These are phyloP conservation scores for Chaitophorus viminalis DNA, from an alignment of 2,888 invertebrate genomes.

Conservation along the genomic window DNA sequence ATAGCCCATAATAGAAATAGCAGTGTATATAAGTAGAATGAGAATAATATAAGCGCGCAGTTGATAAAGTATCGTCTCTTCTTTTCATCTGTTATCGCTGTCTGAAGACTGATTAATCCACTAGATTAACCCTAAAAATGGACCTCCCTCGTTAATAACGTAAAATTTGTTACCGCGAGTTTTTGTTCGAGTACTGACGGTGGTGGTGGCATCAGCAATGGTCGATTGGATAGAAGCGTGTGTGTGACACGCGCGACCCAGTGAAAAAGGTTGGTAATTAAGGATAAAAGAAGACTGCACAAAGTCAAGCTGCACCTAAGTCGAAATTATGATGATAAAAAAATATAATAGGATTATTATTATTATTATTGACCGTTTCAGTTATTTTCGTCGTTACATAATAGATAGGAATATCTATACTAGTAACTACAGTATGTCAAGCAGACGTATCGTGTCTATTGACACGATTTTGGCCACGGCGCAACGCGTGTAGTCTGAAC, in stretches of 20 bases:
- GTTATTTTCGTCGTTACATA: no score
- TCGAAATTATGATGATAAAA: not conserved
- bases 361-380: constrained; percentile 13
- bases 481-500: not conserved
- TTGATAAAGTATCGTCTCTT: constrained; percentile 27
- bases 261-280: not conserved
- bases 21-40: not conserved
- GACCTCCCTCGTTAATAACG: constrained; percentile 15
- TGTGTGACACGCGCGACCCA: not conserved
- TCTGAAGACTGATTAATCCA: constrained; percentile 20
- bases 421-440: not conserved
- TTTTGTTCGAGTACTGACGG: no score
- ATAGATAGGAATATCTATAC: no score
- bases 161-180: not conserved
- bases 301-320: not conserved
- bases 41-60: not conserved
- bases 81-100: not conserved
- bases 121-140: constrained; percentile 12
- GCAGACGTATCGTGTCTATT: not conserved
- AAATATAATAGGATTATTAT: not conserved
- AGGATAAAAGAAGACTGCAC: not conserved
- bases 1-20: not conserved
- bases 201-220: no score
- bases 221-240: not conserved
- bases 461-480: constrained; percentile 23